Evolutionary conservation across 1,140 invertebrate genomes (phyloP), one percentile per base, ranked within the genome.

Genomic region (Hyposmocoma kahamanoa): DNA sequence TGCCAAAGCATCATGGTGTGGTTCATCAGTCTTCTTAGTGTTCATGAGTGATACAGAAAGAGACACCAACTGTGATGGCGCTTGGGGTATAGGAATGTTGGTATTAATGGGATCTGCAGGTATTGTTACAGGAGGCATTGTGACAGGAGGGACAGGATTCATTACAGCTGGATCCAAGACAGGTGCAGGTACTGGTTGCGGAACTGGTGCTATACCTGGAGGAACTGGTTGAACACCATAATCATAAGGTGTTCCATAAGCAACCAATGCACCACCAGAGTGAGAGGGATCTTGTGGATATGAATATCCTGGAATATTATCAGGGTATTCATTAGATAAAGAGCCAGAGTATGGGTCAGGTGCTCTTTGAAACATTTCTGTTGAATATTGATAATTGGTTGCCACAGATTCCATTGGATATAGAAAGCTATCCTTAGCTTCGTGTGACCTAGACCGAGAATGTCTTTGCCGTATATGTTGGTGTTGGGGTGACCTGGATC

Each of bases 1-100:
- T 54, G 77, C 79, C 44, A 84, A 64, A 13, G 79, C 75, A 68
- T 84, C 77, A 61, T 56, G 15, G 24, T 4, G 30, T 51, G 51
- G 46, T 22, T n/a, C n/a, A n/a, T n/a, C n/a, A n/a, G n/a, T n/a
- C n/a, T n/a, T n/a, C n/a, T n/a, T n/a, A n/a, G n/a, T n/a, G n/a
- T n/a, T n/a, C n/a, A n/a, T n/a, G n/a, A n/a, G 43, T 20, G 15
- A 17, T 21, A 19, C 22, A 3, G 28, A 13, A 1, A 39, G 39
- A 15, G 42, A 19, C 30, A 34, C 13, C 11, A 21, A 10, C 13
- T 28, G 44, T 17, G 19, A n/a, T 17, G 32, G 15, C 9, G 19
- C 26, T 11, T n/a, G 8, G 10, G 38, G 1, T 21, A 20, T 1
- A 34, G 32, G 24, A 26, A 26, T 11, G 11, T 26, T 26, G 11